These are phyloP conservation scores for Drymonia ruficornis DNA, from an alignment of 2,888 invertebrate species.

Conservation along the genomic window DNA sequence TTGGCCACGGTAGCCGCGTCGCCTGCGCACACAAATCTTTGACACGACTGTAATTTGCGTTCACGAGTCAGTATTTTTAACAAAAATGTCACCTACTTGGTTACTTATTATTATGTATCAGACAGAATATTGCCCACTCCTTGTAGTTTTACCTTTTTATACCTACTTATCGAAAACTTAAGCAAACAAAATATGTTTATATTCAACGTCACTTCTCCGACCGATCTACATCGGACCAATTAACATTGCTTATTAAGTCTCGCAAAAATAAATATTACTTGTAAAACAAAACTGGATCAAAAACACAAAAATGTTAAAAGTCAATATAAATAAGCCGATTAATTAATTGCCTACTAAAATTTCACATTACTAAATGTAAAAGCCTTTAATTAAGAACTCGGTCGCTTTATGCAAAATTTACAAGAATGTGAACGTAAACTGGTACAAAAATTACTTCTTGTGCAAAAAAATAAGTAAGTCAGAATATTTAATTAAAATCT, in stretches of 20 bases:
- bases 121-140: background rate
- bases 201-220: background rate
- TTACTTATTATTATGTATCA: conserved; percentile 8
- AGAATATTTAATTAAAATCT: background rate
- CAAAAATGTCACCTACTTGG: conserved; percentile 18
- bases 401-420: background rate
- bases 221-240: background rate
- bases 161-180: background rate
- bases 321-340: background rate
- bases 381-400: background rate
- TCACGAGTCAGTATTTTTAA: conserved; percentile 3
- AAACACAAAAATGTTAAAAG: background rate
- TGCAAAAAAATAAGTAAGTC: background rate
- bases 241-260: background rate
- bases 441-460: background rate
- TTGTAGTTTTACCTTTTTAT: background rate
- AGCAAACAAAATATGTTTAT: background rate
- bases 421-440: background rate
- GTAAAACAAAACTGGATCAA: background rate
- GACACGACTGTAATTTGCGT: conserved; percentile 17
- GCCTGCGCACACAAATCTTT: conserved; percentile 14
- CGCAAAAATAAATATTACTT: background rate
- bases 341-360: conserved; percentile 1
- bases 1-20: conserved; percentile 19
- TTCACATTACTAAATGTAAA: background rate